These are phyloP conservation scores for Climacteris rufus DNA, from an alignment of 2,113 vertebrate species.

Conservation along the genomic window DNA sequence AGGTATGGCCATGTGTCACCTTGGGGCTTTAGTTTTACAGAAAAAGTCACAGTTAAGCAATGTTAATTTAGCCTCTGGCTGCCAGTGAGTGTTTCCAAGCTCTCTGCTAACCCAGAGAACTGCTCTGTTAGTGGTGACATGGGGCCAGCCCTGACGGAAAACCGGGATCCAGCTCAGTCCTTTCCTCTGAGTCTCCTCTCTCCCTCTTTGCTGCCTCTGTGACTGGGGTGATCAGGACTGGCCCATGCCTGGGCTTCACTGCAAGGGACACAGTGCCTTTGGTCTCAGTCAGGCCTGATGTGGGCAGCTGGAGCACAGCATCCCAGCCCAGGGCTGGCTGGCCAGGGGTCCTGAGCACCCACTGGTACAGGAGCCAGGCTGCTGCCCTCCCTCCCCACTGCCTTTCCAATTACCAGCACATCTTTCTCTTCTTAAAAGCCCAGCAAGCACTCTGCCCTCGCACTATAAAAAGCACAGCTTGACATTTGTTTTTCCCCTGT, in stretches of 20 bases:
- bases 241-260: background rate
- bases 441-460: background rate
- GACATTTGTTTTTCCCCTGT: slow-evolving; percentile 1
- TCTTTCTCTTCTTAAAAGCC: background rate
- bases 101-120: background rate
- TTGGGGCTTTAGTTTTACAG: background rate
- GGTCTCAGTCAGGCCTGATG: background rate
- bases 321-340: background rate
- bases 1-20: rapidly evolving
- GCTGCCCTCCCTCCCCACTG: rapidly evolving
- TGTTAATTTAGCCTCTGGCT: background rate
- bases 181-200: background rate
- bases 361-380: too few relatives aligned
- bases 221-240: background rate
- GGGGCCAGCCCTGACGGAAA: background rate
- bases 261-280: background rate
- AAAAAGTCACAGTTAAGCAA: background rate
- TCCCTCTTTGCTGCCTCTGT: rapidly evolving
- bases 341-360: background rate
- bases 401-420: background rate
- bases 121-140: background rate
- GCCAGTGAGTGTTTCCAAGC: background rate
- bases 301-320: background rate
- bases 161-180: background rate
- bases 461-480: background rate